A percentile compares a stretch with the other conserved stretches of the same genome.
Conservation (phyloP, 2,797 vertebrate species). For the Periparus ater region DNA sequence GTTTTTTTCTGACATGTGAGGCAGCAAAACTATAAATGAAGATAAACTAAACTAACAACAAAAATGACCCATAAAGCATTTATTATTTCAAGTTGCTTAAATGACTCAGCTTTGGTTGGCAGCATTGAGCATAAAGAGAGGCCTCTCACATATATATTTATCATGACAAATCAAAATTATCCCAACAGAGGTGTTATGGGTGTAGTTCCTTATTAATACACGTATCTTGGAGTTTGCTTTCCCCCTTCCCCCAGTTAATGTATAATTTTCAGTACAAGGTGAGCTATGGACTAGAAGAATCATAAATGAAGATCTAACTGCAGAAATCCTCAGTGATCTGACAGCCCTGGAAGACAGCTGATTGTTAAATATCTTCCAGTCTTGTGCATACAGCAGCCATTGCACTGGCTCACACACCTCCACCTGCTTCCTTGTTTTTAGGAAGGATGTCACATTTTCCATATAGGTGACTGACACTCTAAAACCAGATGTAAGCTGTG, state of each 20-base stretch:
- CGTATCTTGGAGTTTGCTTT: neutral
- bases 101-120: neutral
- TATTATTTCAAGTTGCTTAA: neutral
- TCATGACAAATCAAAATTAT: neutral
- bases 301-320: neutral
- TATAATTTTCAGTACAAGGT: neutral
- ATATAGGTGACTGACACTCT: neutral
- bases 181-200: neutral
- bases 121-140: neutral
- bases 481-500: neutral
- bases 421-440: neutral
- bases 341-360: neutral
- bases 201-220: neutral
- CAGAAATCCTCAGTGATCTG: neutral
- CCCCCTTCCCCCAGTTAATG: neutral
- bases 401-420: neutral
- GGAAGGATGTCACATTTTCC: neutral
- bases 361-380: neutral
- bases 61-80: neutral
- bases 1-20: neutral
- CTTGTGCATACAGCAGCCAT: neutral
- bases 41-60: neutral
- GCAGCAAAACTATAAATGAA: neutral
- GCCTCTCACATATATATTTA: neutral
- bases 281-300: neutral